Evolutionary conservation across 2,113 vertebrate genomes (phyloP), one percentile per base, ranked within the genome.

Genomic region (Etia nguti): DNA sequence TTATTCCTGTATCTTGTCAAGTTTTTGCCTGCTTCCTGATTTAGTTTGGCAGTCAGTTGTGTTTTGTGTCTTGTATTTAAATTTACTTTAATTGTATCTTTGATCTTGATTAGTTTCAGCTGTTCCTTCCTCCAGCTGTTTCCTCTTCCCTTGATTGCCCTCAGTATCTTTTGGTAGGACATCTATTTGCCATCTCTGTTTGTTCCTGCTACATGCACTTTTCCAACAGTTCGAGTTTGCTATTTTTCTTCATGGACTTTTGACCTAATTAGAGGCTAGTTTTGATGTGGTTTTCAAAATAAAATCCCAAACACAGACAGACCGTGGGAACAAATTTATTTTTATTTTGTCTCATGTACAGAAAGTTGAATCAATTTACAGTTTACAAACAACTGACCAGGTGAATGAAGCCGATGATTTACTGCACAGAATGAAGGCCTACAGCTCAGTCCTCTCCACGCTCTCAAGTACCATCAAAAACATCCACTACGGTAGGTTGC

Each of bases 261-360:
- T 16, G 13, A 73, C 65, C 65, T 18, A 46, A 73, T 48, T 7
- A 26, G 24, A 46, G 9, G 15, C 24, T 73, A 46, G 36, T 31
- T 52, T 31, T n/a, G 46, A 34, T 34, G 2, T 77, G 26, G 6
- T 50, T 75, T 81, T 54, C 3, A 68, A 55, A 87, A 79, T 62
- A 65, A 91, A 84, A 46, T 12, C 15, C 34, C 34, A 81, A 29
- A 55, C 8, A 2, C 56, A 16, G 18, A 87, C 36, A 41, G 16
- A 88, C 56, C 4, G 84, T 93, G 92, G 91, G 91, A 95, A 95
- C 92, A 93, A 79, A 90, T 96, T 95, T 96, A 94, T 96, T 96
- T 93, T 82, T 87, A 92, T 90, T 86, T 94, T 83, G 31, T 91
- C 83, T 93, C 90, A 94, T 90, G 91, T 93, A 96, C 95, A 96